Evolutionary conservation across 2,113 vertebrate species (phyloP).

Genomic region (Anser brachyrhynchus): DNA sequence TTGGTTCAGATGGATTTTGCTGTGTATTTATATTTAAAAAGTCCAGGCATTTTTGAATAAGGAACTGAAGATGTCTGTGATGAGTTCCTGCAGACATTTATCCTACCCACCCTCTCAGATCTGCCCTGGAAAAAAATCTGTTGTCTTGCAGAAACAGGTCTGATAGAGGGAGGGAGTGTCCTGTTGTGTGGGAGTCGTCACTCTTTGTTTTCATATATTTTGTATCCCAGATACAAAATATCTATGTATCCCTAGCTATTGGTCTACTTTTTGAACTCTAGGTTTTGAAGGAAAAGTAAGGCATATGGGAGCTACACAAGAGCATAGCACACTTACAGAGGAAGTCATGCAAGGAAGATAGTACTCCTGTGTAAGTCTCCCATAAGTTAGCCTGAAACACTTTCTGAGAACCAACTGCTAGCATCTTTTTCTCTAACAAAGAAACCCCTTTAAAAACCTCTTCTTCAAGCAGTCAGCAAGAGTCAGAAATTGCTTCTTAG

Average conservation of each 20-base stretch:
- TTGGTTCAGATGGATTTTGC: background rate
- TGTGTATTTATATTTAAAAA: background rate
- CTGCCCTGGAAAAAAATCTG: background rate
- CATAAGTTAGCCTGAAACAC: accelerated
- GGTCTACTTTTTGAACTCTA: background rate
- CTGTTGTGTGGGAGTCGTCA: background rate
- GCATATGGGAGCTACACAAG: background rate
- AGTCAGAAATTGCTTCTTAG: background rate
- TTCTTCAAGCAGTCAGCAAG: background rate
- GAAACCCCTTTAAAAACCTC: background rate
- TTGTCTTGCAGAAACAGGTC: background rate
- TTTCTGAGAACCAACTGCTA: background rate
- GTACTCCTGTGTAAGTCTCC: background rate
- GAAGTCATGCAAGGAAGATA: background rate
- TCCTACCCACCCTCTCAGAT: background rate
- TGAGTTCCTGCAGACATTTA: background rate
- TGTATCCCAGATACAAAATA: background rate
- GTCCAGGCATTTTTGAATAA: background rate
- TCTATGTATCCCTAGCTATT: background rate
- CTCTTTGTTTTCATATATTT: accelerated
- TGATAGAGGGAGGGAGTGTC: background rate
- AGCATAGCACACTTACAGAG: background rate
- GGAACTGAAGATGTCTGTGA: background rate
- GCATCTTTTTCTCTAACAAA: background rate
- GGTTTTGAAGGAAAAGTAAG: background rate